phyloP scores from a whole-genome alignment of 2,113 vertebrate species.

The Oncorhynchus keta region DNA sequence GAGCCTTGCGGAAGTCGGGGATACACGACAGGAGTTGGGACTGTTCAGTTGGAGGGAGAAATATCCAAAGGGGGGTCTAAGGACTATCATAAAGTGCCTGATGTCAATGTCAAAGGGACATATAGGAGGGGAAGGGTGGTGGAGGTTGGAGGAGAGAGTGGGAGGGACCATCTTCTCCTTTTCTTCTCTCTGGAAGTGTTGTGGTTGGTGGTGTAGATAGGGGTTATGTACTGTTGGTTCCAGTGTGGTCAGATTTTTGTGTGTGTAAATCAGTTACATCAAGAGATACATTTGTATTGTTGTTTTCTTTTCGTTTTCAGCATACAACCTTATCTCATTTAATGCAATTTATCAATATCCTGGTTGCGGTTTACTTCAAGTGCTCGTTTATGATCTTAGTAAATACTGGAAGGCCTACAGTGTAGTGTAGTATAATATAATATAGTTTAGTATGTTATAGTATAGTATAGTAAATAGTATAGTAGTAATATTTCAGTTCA shows the following conservation, averaged over 20 bases:
- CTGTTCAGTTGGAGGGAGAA: background rate
- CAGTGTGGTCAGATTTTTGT: background rate
- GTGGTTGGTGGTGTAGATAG: background rate
- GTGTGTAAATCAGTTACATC: background rate
- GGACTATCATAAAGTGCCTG: conserved; percentile 22
- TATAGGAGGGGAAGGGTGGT: conserved; percentile 8
- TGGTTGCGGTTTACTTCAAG: conserved; percentile 34
- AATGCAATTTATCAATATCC: background rate
- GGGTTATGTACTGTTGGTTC: background rate
- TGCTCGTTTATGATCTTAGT: conserved; percentile 36
- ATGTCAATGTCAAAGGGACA: conserved; percentile 32
- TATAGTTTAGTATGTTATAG: background rate
- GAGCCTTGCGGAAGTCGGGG: conserved; percentile 7
- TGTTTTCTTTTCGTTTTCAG: background rate
- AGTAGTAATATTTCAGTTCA: too few relatives aligned
- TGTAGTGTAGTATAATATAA: background rate
- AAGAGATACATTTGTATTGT: background rate
- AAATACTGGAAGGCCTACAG: background rate
- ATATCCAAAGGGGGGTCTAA: conserved; percentile 9
- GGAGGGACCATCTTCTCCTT: background rate
- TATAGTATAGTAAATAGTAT: background rate
- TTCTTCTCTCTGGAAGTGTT: background rate
- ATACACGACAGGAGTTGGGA: conserved; percentile 18
- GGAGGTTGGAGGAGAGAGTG: background rate
- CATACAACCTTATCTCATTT: background rate